Conservation (phyloP, 2,888 invertebrate genomes). For the Eulithis testata region DNA sequence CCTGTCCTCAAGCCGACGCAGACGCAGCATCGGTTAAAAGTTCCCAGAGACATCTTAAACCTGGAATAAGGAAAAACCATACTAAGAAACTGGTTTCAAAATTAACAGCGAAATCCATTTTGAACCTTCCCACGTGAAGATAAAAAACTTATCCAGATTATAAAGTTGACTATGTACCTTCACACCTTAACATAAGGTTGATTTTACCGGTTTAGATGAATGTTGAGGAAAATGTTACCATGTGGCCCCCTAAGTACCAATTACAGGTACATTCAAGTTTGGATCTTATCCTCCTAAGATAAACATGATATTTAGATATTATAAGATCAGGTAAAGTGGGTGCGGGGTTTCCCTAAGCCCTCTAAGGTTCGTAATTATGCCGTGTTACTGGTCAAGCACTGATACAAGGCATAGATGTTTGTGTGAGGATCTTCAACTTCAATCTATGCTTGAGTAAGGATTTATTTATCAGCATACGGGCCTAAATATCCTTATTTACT, state of each 20-base stretch:
- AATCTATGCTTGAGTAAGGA: no score
- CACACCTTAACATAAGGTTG: not conserved
- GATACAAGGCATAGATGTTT: no score
- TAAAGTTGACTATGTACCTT: not conserved
- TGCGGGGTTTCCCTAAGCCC: constrained; percentile 2
- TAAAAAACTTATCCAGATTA: not conserved
- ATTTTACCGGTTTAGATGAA: not conserved
- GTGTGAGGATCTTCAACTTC: no score
- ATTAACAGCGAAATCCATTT: not conserved
- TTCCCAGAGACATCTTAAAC: constrained; percentile 29
- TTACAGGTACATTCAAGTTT: not conserved
- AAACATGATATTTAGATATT: constrained; percentile 4
- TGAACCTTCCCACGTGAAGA: not conserved
- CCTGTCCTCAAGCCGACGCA: constrained; percentile 41
- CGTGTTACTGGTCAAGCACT: no score
- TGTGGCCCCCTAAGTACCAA: no score
- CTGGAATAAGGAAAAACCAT: constrained; percentile 20
- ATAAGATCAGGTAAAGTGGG: not conserved
- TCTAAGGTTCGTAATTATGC: not conserved
- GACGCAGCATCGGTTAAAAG: constrained; percentile 41
- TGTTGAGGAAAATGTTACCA: not conserved
- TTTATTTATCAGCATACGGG: no score
- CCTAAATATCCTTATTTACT: no score
- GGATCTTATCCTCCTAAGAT: not conserved
- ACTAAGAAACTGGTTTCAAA: constrained; percentile 15